A percentile compares a stretch with the other conserved stretches of the same genome.
These are phyloP conservation scores for Gnathonemus longibarbis DNA, from an alignment of 2,113 vertebrate species.

Conservation along the genomic window DNA sequence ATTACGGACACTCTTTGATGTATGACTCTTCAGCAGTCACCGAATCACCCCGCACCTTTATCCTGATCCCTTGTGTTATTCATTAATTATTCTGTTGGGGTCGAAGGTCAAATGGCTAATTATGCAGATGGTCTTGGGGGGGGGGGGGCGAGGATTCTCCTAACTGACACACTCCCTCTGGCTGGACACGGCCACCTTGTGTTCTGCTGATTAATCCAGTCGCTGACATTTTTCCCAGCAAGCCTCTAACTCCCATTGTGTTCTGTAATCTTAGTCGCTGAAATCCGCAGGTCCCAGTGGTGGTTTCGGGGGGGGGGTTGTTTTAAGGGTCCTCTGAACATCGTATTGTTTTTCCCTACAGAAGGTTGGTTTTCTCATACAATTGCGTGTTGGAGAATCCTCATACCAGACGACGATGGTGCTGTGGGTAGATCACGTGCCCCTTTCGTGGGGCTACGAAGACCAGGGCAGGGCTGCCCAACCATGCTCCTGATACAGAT, in stretches of 20 bases:
- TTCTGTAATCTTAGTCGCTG: slow-evolving; percentile 54
- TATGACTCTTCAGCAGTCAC: slow-evolving; percentile 88
- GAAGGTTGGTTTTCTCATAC: background rate
- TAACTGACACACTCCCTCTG: slow-evolving; percentile 81
- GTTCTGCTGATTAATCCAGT: slow-evolving; percentile 93
- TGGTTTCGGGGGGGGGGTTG: background rate
- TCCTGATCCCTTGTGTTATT: slow-evolving; percentile 99
- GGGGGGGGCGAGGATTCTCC: slow-evolving; percentile 68
- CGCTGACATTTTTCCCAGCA: slow-evolving; percentile 72
- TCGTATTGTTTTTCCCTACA: too few relatives aligned
- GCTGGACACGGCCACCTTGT: slow-evolving; percentile 90
- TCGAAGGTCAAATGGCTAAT: slow-evolving; percentile 96
- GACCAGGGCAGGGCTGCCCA: background rate
- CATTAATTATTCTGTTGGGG: slow-evolving; percentile 98
- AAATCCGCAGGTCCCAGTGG: slow-evolving; percentile 37
- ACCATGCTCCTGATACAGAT: background rate
- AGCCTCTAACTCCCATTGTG: slow-evolving; percentile 58
- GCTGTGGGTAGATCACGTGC: background rate
- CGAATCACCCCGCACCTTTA: slow-evolving; percentile 88
- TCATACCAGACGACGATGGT: background rate
- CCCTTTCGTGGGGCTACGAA: background rate
- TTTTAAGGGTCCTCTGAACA: background rate
- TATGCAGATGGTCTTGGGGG: slow-evolving; percentile 86
- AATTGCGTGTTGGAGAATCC: background rate
- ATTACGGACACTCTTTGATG: slow-evolving; percentile 99